Evolutionary conservation across 2,888 invertebrate species (phyloP).

Genomic region (Notodonta dromedarius): DNA sequence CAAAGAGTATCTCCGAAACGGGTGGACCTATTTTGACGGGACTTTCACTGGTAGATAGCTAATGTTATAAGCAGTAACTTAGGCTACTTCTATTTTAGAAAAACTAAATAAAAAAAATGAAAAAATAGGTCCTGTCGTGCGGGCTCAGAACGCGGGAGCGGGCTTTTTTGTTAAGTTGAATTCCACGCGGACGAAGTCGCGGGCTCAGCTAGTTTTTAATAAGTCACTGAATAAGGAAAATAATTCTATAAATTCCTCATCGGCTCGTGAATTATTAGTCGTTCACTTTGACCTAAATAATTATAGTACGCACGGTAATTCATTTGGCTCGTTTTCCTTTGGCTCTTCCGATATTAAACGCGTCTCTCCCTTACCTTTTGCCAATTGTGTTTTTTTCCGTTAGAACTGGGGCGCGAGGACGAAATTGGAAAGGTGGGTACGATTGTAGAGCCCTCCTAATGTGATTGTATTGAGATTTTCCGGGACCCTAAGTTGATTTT

Average conservation of each 20-base stretch:
- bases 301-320: slow-evolving; percentile 27
- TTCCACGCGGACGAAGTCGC: too few relatives aligned
- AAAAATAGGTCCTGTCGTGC: too few relatives aligned
- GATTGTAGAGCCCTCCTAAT: slow-evolving; percentile 23
- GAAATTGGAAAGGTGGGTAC: slow-evolving; percentile 19
- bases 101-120: too few relatives aligned
- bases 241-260: slow-evolving; percentile 11
- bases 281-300: slow-evolving; percentile 22
- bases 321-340: slow-evolving; percentile 15
- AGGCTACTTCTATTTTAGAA: too few relatives aligned
- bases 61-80: too few relatives aligned
- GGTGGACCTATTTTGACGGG: too few relatives aligned
- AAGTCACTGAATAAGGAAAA: slow-evolving; percentile 14
- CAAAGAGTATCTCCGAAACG: too few relatives aligned
- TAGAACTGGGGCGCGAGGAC: slow-evolving; percentile 13
- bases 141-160: too few relatives aligned
- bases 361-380: slow-evolving; percentile 16
- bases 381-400: slow-evolving; percentile 26
- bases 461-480: slow-evolving; percentile 28
- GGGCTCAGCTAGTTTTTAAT: too few relatives aligned
- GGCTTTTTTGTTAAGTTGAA: too few relatives aligned
- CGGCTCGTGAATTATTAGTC: slow-evolving; percentile 24
- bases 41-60: too few relatives aligned
- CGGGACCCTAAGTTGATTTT: slow-evolving; percentile 7
- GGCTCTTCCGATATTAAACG: slow-evolving; percentile 10